Conservation (phyloP, 2,888 invertebrate genomes). For the Timema cristinae region DNA sequence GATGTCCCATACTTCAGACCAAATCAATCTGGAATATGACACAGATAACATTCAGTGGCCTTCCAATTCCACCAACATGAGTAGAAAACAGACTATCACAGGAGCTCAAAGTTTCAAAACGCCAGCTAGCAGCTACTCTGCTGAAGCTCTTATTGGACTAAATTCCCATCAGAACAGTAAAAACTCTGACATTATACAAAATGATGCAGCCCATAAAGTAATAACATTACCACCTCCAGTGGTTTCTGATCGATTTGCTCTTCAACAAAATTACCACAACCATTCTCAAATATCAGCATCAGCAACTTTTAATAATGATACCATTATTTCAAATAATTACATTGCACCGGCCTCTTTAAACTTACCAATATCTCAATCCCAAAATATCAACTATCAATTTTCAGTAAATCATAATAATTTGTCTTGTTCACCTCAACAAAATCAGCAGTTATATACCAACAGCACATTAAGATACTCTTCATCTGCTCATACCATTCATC, state of each 20-base stretch:
- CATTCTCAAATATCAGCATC: slow-evolving; percentile 8
- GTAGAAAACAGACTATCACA: neutral
- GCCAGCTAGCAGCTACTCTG: slow-evolving; percentile 43
- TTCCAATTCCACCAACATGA: neutral
- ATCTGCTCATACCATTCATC: neutral
- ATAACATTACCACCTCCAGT: slow-evolving; percentile 28
- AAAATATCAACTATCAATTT: neutral
- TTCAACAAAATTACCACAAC: slow-evolving; percentile 18
- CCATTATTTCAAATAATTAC: slow-evolving; percentile 20
- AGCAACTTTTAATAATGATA: slow-evolving; percentile 16
- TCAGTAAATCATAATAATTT: slow-evolving; percentile 16
- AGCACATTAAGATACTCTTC: slow-evolving; percentile 11
- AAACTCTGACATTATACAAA: neutral
- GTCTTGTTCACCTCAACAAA: slow-evolving; percentile 12
- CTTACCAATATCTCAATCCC: slow-evolving; percentile 1
- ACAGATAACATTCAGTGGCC: neutral
- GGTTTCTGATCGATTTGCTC: slow-evolving; percentile 28
- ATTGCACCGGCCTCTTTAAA: slow-evolving; percentile 16
- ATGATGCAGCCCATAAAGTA: slow-evolving; percentile 19
- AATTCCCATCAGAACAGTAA: slow-evolving; percentile 19
- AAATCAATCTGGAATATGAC: too few species aligned
- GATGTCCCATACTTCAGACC: too few species aligned
- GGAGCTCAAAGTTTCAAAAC: slow-evolving; percentile 21
- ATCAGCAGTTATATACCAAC: slow-evolving; percentile 19
- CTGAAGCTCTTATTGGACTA: slow-evolving; percentile 44